A percentile compares a stretch with the other conserved stretches of the same genome.
Conservation (phyloP, 2,797 vertebrate species). For the Nannoperca obscura region DNA sequence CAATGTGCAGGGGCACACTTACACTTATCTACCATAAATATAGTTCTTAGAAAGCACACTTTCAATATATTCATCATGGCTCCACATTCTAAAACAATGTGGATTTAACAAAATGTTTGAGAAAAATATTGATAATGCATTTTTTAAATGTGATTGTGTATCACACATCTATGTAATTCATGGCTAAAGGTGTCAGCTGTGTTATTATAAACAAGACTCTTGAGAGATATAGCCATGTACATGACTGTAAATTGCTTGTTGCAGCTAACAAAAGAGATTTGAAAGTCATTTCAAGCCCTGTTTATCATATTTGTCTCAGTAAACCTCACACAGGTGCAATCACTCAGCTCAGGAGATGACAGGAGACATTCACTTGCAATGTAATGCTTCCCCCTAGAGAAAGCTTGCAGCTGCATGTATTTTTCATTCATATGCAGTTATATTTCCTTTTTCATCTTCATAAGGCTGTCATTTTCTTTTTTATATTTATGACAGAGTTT, state of each 20-base stretch:
- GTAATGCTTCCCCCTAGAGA: conserved; percentile 71
- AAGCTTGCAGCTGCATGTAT: background rate
- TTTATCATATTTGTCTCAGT: background rate
- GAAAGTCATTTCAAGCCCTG: background rate
- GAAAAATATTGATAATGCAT: background rate
- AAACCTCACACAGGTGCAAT: background rate
- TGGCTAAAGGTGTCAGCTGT: background rate
- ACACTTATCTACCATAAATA: background rate
- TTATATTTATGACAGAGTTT: too few relatives aligned
- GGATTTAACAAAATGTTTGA: background rate
- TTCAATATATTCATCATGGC: background rate
- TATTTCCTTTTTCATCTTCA: background rate
- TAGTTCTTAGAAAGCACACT: background rate
- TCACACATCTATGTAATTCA: background rate
- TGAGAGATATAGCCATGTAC: background rate
- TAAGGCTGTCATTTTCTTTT: background rate
- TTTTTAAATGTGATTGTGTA: background rate
- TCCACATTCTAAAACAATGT: background rate
- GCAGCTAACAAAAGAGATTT: background rate
- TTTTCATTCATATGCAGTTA: background rate
- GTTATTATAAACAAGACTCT: background rate
- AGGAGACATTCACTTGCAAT: conserved; percentile 22
- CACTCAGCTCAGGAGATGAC: background rate
- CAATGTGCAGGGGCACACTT: background rate
- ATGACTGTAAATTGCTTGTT: background rate